Evolutionary conservation across 2,113 vertebrate species (phyloP), one percentile per base, ranked within the genome.

Genomic region (Sebastes fasciatus): DNA sequence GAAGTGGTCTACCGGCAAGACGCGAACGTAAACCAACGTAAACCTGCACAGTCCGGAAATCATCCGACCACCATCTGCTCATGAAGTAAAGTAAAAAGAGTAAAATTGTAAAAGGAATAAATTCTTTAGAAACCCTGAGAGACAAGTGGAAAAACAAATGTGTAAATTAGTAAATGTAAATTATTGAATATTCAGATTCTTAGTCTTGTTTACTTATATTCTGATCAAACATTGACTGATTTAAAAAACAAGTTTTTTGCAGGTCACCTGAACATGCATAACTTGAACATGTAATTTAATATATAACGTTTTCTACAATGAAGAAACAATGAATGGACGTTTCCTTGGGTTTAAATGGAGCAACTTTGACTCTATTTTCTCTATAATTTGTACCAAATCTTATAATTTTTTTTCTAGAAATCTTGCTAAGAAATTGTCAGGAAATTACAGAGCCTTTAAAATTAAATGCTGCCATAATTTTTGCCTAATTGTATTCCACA

Each of bases 111-210:
- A 60, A 19, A 4, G 0, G 5, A 17, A 40, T n/a, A 1, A 40
- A 21, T 42, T 14, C 58, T 51, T 9, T 11, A 51, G 72, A 74
- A 74, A 74, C 26, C 58, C 46, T 63, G 72, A 74, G 52, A 69
- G 42, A 58, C 49, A 23, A 70, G 26, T 69, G 34, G 4, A 16
- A 69, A 69, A 43, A 57, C 40, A 70, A 55, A 69, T 14, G 34
- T 34, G 34, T 34, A 34, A 34, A 34, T 34, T 34, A 34, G 26
- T 34, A 34, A 34, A 34, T 34, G 34, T 34, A 34, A 34, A 34
- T 34, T 3, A 34, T 0, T 34, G 34, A 34, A 34, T 34, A 34
- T 34, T 34, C 34, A 34, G 34, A 34, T 34, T 34, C 34, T 34
- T 34, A 34, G 34, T 34, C 34, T 34, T 34, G 34, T 34, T 34